Conservation (phyloP, 1,140 invertebrate species). For the Drosophila nannoptera region DNA sequence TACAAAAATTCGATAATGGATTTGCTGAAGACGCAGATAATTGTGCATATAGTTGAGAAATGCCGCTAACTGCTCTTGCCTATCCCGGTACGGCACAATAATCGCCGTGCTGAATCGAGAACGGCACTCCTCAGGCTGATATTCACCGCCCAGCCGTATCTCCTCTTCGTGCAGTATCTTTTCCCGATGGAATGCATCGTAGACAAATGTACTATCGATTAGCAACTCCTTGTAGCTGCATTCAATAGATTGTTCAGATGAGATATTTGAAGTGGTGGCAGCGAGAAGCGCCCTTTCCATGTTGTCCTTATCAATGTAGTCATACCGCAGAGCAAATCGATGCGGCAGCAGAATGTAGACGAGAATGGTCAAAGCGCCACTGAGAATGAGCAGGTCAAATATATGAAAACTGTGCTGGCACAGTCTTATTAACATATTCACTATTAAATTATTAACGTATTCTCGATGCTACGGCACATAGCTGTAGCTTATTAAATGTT, state of each 20-base stretch:
- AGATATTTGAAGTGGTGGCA: conserved; percentile 63
- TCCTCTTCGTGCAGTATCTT: conserved; percentile 53
- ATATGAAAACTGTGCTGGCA: conserved; percentile 56
- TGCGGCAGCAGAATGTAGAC: conserved; percentile 66
- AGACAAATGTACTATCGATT: conserved; percentile 59
- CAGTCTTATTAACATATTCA: conserved; percentile 58
- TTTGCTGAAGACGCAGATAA: conserved; percentile 91
- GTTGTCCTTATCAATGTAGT: conserved; percentile 56
- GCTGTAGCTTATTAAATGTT: conserved; percentile 3
- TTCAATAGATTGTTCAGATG: conserved; percentile 45
- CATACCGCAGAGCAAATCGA: conserved; percentile 75
- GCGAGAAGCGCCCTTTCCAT: conserved; percentile 55
- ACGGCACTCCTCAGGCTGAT: conserved; percentile 84
- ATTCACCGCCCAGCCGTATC: conserved; percentile 68
- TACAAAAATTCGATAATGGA: conserved; percentile 91
- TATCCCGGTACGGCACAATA: conserved; percentile 92
- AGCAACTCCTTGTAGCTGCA: conserved; percentile 73
- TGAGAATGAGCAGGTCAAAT: conserved; percentile 51
- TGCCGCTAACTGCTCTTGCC: conserved; percentile 87
- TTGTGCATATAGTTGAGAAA: conserved; percentile 94
- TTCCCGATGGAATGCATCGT: conserved; percentile 56
- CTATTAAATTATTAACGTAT: conserved; percentile 6
- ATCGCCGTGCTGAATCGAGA: conserved; percentile 90
- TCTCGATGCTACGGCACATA: conserved; percentile 15
- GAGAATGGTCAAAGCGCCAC: conserved; percentile 47